These are phyloP conservation scores for Aleiodes sp. DNA, from an alignment of 1,140 invertebrate genomes.

Conservation along the genomic window DNA sequence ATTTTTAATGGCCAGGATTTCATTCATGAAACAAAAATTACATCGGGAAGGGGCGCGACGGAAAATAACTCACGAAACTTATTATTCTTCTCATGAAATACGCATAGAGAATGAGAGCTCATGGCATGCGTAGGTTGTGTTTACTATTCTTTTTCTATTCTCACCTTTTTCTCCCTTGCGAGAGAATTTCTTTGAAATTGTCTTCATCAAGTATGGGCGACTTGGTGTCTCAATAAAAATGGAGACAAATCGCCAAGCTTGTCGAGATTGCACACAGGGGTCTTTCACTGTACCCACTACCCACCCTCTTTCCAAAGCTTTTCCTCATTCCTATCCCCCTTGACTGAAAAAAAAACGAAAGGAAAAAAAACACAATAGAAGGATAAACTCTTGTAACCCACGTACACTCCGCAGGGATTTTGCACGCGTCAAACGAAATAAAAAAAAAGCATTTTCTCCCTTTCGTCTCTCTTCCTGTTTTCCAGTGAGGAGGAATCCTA, in stretches of 20 bases:
- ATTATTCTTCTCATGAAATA: too few relatives aligned
- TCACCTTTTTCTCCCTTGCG: neutral
- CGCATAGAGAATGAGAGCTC: neutral
- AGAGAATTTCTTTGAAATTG: neutral
- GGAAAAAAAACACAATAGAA: neutral
- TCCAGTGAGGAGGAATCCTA: constrained; percentile 35
- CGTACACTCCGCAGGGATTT: constrained; percentile 29
- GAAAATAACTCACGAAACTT: too few relatives aligned
- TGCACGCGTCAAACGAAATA: neutral
- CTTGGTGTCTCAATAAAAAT: constrained; percentile 54
- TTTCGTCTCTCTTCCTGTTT: constrained; percentile 25
- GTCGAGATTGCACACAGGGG: constrained; percentile 47
- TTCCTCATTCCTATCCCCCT: neutral
- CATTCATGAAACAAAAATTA: too few relatives aligned
- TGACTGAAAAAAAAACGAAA: neutral
- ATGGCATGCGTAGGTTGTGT: neutral
- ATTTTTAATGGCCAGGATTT: too few relatives aligned
- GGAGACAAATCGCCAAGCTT: constrained; percentile 56
- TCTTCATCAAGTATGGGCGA: constrained; percentile 58
- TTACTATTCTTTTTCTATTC: neutral
- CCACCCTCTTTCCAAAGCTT: neutral
- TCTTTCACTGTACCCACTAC: constrained; percentile 22
- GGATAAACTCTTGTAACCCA: neutral
- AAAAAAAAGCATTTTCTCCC: neutral
- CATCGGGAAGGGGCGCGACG: too few relatives aligned